Base-by-base conservation (phyloP, 2,888 invertebrate species). In the Netelia melanura region DNA sequence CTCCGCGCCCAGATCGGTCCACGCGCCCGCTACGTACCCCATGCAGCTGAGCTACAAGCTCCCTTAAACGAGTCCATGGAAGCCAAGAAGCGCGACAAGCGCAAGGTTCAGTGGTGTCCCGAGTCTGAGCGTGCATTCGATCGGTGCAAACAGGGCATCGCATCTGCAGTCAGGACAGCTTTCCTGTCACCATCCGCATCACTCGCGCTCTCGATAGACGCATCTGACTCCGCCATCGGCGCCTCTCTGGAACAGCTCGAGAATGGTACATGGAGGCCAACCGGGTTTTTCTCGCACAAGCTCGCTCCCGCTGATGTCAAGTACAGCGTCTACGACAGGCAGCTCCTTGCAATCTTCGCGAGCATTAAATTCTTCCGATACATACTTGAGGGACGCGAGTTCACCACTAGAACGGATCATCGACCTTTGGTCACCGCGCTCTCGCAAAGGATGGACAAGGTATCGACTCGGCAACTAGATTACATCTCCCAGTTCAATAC, bases 281-380 rank as follows among this genome's bases (percentile, higher is more conserved):
- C 21, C 21, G 21, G 21, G 21, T 1, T 21, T 21, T 21, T 21
- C 21, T 21, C 21, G 21, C 84, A 77, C 76, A 88, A 88, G 14
- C 76, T 86, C 11, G 85, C 70, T 14, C 25, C 76, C 0, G 72
- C 91, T 0, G 88, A 91, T 79, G 58, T 1, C 2, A 89, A 87
- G 25, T 92, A 91, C 84, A 86, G 88, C 64, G 80, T 90, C 0
- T 90, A 87, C 72, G 89, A 90, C 38, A 56, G 88, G 5, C 90
- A 91, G 77, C 79, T 91, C 2, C 83, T 90, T 0, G 89, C 90
- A 0, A 88, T 90, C 3, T 91, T 89, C 61, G 62, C 75, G 1
- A 81, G 88, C 0, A 71, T 90, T 1, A 87, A 86, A 56, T 68
- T 87, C 68, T 90, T 90, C 23, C 17, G 23, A 6, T 23, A 61